Conservation (phyloP, 2,797 vertebrate species). For the Furcifer pardalis region DNA sequence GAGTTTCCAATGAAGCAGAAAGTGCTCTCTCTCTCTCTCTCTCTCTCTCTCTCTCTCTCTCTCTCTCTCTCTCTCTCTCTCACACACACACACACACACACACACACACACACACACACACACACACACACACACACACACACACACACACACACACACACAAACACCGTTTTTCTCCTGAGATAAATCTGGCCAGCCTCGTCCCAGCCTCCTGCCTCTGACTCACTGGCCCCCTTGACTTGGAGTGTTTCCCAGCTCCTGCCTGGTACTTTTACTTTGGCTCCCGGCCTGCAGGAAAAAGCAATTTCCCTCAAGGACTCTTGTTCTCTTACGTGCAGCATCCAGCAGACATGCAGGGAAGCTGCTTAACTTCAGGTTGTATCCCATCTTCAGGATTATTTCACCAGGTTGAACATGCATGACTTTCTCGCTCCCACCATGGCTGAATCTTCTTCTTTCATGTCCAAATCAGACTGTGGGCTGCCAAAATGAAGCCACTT, state of each 20-base stretch:
- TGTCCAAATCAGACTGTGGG: too few species aligned
- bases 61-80: too few species aligned
- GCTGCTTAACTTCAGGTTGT: conserved; percentile 11
- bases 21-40: too few species aligned
- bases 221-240: conserved; percentile 13
- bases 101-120: too few species aligned
- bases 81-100: neutral
- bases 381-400: neutral
- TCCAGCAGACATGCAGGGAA: conserved; percentile 2
- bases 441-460: too few species aligned
- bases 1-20: neutral
- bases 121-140: too few species aligned
- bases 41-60: too few species aligned
- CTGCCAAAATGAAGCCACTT: too few species aligned
- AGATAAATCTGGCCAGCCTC: neutral
- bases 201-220: neutral
- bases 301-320: conserved; percentile 12
- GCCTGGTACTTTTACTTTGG: conserved; percentile 24
- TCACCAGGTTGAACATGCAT: neutral
- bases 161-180: neutral
- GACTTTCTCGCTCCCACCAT: neutral
- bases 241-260: neutral
- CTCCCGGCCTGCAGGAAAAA: neutral
- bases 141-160: too few species aligned
- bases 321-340: conserved; percentile 26